These are phyloP conservation scores for Cherax quadricarinatus DNA, from an alignment of 1,140 invertebrate species.

Conservation along the genomic window DNA sequence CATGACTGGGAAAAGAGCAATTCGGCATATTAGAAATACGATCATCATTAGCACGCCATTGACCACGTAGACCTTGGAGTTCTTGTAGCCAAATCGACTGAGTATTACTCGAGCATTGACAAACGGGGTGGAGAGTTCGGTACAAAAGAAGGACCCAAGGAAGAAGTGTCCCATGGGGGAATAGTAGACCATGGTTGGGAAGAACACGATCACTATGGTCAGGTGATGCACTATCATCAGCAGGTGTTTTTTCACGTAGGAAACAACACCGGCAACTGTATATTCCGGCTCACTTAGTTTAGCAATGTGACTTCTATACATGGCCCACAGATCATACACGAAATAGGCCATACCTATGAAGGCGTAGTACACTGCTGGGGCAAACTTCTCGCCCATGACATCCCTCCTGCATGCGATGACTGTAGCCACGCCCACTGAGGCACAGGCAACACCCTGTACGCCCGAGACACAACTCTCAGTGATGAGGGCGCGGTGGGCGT, in stretches of 20 bases:
- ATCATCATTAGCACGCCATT: conserved; percentile 71
- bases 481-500: conserved; percentile 59
- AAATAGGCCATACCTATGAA: conserved; percentile 71
- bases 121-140: conserved; percentile 71
- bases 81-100: conserved; percentile 67
- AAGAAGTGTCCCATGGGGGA: conserved; percentile 72
- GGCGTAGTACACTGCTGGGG: conserved; percentile 64
- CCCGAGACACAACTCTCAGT: conserved; percentile 71
- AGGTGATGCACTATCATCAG: conserved; percentile 72
- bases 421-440: conserved; percentile 45
- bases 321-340: conserved; percentile 71
- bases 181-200: conserved; percentile 67
- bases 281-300: not conserved
- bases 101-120: conserved; percentile 71
- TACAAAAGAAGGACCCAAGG: conserved; percentile 69
- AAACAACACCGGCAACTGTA: conserved; percentile 21
- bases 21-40: conserved; percentile 70
- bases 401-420: conserved; percentile 59
- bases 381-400: conserved; percentile 56
- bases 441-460: conserved; percentile 70
- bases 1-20: conserved; percentile 69
- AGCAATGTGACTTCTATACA: conserved; percentile 61
- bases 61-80: conserved; percentile 65
- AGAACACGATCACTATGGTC: conserved; percentile 57
- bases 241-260: conserved; percentile 51